A percentile compares a stretch with the other conserved stretches of the same genome.
phyloP scores from a whole-genome alignment of 1,140 invertebrate genomes.

The Leptinotarsa undecemlineata region DNA sequence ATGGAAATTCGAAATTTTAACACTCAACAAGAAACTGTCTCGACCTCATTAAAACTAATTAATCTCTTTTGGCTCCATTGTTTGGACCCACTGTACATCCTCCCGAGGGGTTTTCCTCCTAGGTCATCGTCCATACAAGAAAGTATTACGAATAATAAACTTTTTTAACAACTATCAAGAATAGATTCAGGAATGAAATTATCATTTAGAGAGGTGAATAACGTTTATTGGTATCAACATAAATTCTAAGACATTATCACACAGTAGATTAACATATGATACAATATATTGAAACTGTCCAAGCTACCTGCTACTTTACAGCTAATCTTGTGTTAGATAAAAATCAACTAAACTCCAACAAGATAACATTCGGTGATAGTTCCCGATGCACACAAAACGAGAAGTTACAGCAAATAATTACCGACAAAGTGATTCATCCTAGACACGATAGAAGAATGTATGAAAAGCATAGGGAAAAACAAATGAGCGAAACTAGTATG shows the following conservation, averaged over 20 bases:
- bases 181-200: conserved; percentile 24
- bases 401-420: conserved; percentile 42
- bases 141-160: too few relatives aligned
- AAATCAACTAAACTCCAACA: conserved; percentile 27
- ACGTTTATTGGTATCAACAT: conserved; percentile 51
- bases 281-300: conserved; percentile 48
- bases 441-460: conserved; percentile 21
- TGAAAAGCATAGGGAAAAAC: conserved; percentile 10
- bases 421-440: conserved; percentile 18
- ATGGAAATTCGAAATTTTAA: too few relatives aligned
- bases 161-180: too few relatives aligned
- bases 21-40: too few relatives aligned
- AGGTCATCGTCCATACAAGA: too few relatives aligned
- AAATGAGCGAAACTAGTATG: conserved; percentile 23
- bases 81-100: too few relatives aligned
- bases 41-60: too few relatives aligned
- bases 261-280: conserved; percentile 47
- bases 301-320: conserved; percentile 42
- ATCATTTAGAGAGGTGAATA: conserved; percentile 49
- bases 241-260: conserved; percentile 51
- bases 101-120: too few relatives aligned
- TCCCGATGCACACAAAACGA: conserved; percentile 40
- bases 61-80: too few relatives aligned
- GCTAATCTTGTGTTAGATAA: conserved; percentile 39
- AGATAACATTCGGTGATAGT: conserved; percentile 41